Evolutionary conservation across 2,797 vertebrate species (phyloP).

Genomic region (Notoglanidium macrostoma): DNA sequence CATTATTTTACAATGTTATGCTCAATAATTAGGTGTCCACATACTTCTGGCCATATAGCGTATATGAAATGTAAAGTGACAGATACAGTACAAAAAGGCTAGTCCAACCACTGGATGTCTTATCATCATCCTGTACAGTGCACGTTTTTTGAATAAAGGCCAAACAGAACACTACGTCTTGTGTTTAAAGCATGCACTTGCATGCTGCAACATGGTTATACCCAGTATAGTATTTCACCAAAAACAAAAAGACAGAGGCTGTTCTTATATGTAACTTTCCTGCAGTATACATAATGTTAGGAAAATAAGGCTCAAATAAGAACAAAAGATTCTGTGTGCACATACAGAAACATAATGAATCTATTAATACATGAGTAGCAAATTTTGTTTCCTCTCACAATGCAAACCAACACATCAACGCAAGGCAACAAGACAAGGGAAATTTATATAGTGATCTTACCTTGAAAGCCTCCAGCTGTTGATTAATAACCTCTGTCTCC

Average conservation of each 20-base stretch:
- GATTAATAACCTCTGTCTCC: slow-evolving; percentile 94
- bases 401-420: neutral
- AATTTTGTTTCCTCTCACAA: neutral
- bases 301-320: neutral
- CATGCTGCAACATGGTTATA: neutral
- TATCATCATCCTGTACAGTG: neutral
- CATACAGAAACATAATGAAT: neutral
- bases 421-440: neutral
- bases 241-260: slow-evolving; percentile 4
- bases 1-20: neutral
- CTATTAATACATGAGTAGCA: neutral
- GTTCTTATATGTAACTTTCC: neutral
- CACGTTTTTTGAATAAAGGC: neutral
- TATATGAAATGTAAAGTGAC: neutral
- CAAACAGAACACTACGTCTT: neutral
- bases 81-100: neutral
- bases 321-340: neutral
- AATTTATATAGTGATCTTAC: slow-evolving; percentile 70
- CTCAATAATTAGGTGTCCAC: neutral
- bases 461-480: slow-evolving; percentile 92
- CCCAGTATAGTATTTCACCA: neutral
- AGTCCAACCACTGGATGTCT: neutral
- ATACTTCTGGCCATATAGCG: neutral
- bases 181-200: neutral
- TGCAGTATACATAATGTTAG: neutral